Evolutionary conservation across 2,113 vertebrate genomes (phyloP), one percentile per base, ranked within the genome.

Genomic region (Takifugu flavidus): DNA sequence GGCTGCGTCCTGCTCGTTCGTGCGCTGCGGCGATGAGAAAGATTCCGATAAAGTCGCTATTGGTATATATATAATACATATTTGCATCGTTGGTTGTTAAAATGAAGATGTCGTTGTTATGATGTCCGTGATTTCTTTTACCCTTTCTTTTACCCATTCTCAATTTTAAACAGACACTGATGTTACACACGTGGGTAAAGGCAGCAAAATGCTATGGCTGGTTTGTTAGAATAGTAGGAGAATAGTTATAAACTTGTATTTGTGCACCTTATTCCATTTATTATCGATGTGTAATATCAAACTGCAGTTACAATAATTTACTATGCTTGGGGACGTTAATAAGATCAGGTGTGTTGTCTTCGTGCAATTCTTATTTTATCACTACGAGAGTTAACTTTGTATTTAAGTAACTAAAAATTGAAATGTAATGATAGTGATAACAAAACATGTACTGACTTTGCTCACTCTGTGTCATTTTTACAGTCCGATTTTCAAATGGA

Each of bases 401-500:
- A 20, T 20, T 20, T 20, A 20, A 20, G 20, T 20, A 20, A 20
- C 11, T 39, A 11, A 6, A 11, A 39, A 47, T 47, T 47, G 4
- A 15, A 47, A n/a, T 47, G 4, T 47, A 50, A 50, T 26, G n/a
- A 2, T 49, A 50, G 25, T 25, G 2, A 20, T 5, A 4, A 20
- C 49, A 50, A 25, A 20, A 50, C n/a, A 25, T 50, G n/a, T 50
- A 25, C 10, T 50, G 3, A 50, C 2, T 20, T 25, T 13, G 4
- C 25, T 34, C 27, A 6, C 20, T n/a, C 12, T 31, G 15, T 63
- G 14, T 56, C 6, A 1, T 5, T 25, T 1, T 46, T 13, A 45
- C 82, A 98, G 96, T 96, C 34, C 92, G 88, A 39, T 98, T 98
- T 88, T 92, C 96, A 27, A 97, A 98, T 29, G 95, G 95, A 25